Conservation (phyloP, 2,797 vertebrate genomes). For the Crypturellus tataupa region DNA sequence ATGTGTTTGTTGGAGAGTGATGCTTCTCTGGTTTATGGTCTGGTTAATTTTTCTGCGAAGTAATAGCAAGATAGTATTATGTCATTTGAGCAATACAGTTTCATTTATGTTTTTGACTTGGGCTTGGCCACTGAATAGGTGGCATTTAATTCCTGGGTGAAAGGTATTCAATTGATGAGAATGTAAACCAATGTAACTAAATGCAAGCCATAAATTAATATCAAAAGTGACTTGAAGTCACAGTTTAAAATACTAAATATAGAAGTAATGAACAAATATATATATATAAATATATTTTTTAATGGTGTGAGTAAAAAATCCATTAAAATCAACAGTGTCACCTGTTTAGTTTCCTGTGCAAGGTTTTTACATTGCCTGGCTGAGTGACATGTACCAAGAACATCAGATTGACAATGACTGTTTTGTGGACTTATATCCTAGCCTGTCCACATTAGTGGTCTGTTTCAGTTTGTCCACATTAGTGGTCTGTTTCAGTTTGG, state of each 20-base stretch:
- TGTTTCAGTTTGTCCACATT: background rate
- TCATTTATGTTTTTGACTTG: background rate
- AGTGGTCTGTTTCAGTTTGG: background rate
- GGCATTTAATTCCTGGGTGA: background rate
- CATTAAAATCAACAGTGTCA: background rate
- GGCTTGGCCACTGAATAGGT: accelerated
- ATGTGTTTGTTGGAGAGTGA: background rate
- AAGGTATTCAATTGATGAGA: background rate
- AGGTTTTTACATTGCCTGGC: background rate
- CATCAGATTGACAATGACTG: background rate
- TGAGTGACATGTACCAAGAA: background rate
- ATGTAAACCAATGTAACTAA: background rate
- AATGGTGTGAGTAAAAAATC: background rate
- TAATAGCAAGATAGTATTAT: background rate
- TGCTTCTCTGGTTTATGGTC: background rate
- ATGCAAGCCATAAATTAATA: background rate
- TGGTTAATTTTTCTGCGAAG: background rate
- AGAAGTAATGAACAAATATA: background rate
- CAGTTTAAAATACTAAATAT: background rate
- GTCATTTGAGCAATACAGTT: background rate
- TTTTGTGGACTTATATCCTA: background rate
- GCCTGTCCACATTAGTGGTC: background rate
- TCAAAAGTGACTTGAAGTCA: background rate
- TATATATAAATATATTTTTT: background rate
- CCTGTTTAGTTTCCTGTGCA: background rate